Conservation (phyloP, 2,797 vertebrate genomes). For the Poliocrania exsul region DNA sequence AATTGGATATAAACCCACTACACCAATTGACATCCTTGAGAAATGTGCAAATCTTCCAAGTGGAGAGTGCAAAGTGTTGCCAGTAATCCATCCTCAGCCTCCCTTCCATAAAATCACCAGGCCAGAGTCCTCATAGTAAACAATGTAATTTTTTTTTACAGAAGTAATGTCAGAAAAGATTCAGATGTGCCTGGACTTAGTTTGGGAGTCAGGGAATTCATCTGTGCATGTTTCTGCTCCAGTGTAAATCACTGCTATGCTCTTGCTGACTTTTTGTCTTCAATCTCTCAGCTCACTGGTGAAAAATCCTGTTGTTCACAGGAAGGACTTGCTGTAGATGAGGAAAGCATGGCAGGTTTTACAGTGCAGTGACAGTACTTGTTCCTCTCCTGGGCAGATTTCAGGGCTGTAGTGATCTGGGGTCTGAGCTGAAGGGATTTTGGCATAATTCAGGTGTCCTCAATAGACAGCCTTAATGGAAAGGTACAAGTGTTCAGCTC, state of each 20-base stretch:
- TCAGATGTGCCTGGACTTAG: background rate
- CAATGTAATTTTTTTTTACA: background rate
- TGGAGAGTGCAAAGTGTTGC: background rate
- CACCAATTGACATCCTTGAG: fast-evolving
- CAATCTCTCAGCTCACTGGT: background rate
- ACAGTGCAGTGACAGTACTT: background rate
- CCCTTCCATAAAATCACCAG: background rate
- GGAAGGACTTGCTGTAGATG: background rate
- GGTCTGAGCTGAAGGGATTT: background rate
- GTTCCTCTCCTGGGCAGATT: background rate
- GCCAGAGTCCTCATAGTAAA: background rate
- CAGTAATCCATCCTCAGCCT: background rate
- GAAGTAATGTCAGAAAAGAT: background rate
- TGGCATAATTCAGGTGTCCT: background rate
- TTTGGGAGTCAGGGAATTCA: background rate
- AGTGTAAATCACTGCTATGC: background rate
- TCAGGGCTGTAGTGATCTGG: background rate
- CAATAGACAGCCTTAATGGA: background rate
- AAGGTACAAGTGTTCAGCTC: background rate
- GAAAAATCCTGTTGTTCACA: background rate
- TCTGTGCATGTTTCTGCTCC: background rate
- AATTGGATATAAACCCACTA: background rate
- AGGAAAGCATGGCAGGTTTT: background rate
- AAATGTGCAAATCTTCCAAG: background rate
- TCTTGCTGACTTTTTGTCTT: background rate